These are phyloP conservation scores for Dipodomys stephensi DNA, from an alignment of 2,113 vertebrate genomes.

Conservation along the genomic window DNA sequence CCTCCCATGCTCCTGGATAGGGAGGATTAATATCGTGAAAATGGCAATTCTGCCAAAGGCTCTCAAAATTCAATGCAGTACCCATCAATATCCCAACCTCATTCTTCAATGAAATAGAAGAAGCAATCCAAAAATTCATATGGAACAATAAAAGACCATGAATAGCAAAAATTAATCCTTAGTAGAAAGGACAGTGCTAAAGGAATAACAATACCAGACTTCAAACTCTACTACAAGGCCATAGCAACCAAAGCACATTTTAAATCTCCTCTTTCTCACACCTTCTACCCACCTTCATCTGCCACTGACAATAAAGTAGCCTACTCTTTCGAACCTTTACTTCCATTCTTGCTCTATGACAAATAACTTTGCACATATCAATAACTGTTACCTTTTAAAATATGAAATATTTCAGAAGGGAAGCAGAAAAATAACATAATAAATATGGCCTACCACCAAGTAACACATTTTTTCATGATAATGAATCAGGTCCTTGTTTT, in stretches of 20 bases:
- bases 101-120: too few relatives aligned
- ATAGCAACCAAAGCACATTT: neutral
- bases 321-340: neutral
- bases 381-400: slow-evolving; percentile 16
- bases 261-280: neutral
- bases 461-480: neutral
- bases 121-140: too few relatives aligned
- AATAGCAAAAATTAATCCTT: too few relatives aligned
- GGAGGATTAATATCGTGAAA: too few relatives aligned
- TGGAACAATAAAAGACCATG: too few relatives aligned
- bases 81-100: too few relatives aligned
- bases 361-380: neutral
- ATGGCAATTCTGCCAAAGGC: too few relatives aligned
- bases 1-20: too few relatives aligned
- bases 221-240: too few relatives aligned
- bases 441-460: neutral
- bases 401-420: slow-evolving; percentile 36
- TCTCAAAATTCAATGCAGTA: too few relatives aligned
- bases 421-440: neutral
- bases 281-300: neutral
- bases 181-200: too few relatives aligned
- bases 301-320: neutral
- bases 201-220: too few relatives aligned
- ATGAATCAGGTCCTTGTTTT: neutral
- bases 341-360: neutral